A percentile compares a stretch with the other conserved stretches of the same genome.
Conservation (phyloP, 1,140 invertebrate genomes). For the Bombus sibiricus region DNA sequence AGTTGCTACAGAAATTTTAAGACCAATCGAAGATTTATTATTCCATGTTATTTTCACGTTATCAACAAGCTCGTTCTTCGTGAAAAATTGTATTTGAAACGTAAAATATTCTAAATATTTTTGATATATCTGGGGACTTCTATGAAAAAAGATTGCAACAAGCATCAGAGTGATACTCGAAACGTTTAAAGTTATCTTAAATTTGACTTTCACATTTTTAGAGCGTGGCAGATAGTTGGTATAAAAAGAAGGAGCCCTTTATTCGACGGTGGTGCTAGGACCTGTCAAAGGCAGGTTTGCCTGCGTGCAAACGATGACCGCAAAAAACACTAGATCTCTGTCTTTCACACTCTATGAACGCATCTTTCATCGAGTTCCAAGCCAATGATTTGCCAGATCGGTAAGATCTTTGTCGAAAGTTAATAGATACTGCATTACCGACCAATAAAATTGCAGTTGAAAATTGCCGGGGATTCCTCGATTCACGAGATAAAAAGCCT, state of each 20-base stretch:
- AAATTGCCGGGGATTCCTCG: background rate
- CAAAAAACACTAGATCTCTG: constrained; percentile 18
- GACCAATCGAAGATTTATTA: background rate
- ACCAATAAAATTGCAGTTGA: background rate
- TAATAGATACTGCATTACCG: background rate
- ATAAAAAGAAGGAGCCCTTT: background rate
- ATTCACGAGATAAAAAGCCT: background rate
- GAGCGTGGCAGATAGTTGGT: background rate
- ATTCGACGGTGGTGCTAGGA: background rate
- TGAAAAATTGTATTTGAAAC: no score
- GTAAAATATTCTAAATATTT: no score
- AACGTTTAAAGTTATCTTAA: background rate
- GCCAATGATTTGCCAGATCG: background rate
- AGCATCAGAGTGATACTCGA: background rate
- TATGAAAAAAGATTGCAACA: background rate
- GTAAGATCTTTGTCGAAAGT: no score
- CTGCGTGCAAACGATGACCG: background rate
- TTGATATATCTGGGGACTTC: fast-evolving
- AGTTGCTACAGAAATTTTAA: background rate
- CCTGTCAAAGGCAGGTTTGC: constrained; percentile 2
- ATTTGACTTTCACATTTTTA: background rate
- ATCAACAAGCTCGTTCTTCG: no score
- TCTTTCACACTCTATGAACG: background rate
- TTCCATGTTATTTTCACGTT: background rate
- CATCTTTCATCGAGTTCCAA: background rate